Conservation (phyloP, 2,888 invertebrate species). For the Chrysomela aeneicollis region DNA sequence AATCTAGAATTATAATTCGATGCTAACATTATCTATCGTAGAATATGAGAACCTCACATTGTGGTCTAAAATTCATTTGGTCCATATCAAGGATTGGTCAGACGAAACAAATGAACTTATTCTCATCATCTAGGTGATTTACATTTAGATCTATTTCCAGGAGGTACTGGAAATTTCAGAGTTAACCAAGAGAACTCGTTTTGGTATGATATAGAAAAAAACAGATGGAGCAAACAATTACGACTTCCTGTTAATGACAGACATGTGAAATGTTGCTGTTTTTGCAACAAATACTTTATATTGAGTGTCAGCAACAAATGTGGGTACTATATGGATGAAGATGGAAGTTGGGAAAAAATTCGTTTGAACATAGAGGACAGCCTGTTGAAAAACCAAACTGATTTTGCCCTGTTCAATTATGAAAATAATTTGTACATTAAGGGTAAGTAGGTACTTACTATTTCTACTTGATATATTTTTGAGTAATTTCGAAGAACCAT, state of each 20-base stretch:
- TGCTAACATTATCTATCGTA: too few relatives aligned
- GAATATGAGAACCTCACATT: too few relatives aligned
- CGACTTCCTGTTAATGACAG: slow-evolving; percentile 47
- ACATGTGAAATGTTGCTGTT: slow-evolving; percentile 53
- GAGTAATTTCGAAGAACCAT: too few relatives aligned
- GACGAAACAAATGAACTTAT: too few relatives aligned
- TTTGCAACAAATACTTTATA: slow-evolving; percentile 49
- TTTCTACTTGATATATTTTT: too few relatives aligned
- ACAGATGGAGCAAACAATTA: slow-evolving; percentile 50
- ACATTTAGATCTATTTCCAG: too few relatives aligned
- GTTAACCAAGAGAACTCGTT: slow-evolving; percentile 55
- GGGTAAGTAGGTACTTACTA: slow-evolving; percentile 45
- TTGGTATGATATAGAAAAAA: slow-evolving; percentile 53
- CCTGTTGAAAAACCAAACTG: slow-evolving; percentile 35
- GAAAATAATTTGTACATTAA: slow-evolving; percentile 50
- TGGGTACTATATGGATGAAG: slow-evolving; percentile 48
- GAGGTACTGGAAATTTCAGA: slow-evolving; percentile 53
- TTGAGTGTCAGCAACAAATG: slow-evolving; percentile 47
- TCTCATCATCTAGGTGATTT: too few relatives aligned
- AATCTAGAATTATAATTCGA: too few relatives aligned
- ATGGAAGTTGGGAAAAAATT: slow-evolving; percentile 38
- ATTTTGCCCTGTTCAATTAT: slow-evolving; percentile 49
- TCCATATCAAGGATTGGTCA: too few relatives aligned
- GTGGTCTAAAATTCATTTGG: too few relatives aligned
- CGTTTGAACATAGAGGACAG: slow-evolving; percentile 10